Base-by-base conservation (phyloP, 2,888 invertebrate genomes). In the Pollenia labialis region DNA sequence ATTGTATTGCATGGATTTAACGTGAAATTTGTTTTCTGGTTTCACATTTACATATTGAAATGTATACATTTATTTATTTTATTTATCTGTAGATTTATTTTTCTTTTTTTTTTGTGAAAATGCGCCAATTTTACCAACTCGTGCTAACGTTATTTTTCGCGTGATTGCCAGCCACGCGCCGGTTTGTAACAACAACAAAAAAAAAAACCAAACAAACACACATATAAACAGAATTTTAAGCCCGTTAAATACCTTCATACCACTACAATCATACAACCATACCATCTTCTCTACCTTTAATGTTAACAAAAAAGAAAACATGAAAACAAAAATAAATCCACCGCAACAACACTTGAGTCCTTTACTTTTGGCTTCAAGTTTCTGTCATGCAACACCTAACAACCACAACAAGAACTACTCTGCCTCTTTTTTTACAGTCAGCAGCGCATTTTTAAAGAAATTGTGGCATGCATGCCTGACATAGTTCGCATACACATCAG, bases 121-220 rank as follows among this genome's bases (percentile, higher is more conserved):
- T 23, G 62, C 18, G 77, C 54, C 56, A 23, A 3, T 69, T 80
- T 46, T 60, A 52, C 76, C 48, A 56, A 50, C 76, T 77, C 84
- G 84, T 87, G 80, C 81, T 77, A 56, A 68, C 18, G 77, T 84
- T 84, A 74, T 72, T 64, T 74, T 81, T 87, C 76, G 87, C 80
- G 83, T 87, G 86, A 72, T 83, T 83, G 60, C 80, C 80, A 76
- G 87, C 76, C 87, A 87, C 87, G 87, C 84, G 87, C 68, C 72
- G 54, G 64, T 62, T 79, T 69, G n/a, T n/a, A n/a, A 64, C n/a
- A 46, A 48, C 11, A 81, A 44, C 18, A 54, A 69, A n/a, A n/a
- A 58, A 11, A 58, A 14, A 44, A 66, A 75, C 52, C 11, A 12
- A 7, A 42, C 18, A 58, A 6, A 11, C 46, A 32, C 14, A 48